phyloP scores from a whole-genome alignment of 2,797 vertebrate species.

The Lepidocolaptes lacrymiger region DNA sequence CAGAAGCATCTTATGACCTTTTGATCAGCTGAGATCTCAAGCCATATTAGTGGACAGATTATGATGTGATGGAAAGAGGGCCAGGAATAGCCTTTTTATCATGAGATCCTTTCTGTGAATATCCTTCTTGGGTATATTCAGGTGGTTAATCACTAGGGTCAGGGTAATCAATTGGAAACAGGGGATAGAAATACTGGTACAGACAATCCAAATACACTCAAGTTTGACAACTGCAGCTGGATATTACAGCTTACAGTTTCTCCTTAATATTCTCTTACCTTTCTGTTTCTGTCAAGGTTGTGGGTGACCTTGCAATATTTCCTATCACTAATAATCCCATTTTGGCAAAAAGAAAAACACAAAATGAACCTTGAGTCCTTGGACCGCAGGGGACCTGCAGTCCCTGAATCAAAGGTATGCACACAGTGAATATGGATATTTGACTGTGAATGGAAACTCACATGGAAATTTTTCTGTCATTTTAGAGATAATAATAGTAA shows the following conservation, averaged over 20 bases:
- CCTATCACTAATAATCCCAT: background rate
- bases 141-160: background rate
- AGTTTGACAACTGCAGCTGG: background rate
- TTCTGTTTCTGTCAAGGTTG: background rate
- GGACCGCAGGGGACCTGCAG: background rate
- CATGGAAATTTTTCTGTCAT: background rate
- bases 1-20: conserved; percentile 44
- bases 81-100: conserved; percentile 52
- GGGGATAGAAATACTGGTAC: background rate
- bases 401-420: fast-evolving
- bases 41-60: conserved; percentile 60
- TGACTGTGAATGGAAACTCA: background rate
- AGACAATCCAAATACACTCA: background rate
- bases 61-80: conserved; percentile 62
- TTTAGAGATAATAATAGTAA: background rate
- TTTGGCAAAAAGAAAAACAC: background rate
- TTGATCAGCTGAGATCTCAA: conserved; percentile 61
- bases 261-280: background rate
- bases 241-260: background rate
- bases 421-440: background rate
- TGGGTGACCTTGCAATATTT: background rate
- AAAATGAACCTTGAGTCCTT: background rate
- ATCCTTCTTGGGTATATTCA: conserved; percentile 4
- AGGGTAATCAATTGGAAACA: background rate
- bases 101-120: conserved; percentile 21